A percentile compares a stretch with the other conserved stretches of the same genome.
These are phyloP conservation scores for Peribatodes rhomboidaria DNA, from an alignment of 2,888 invertebrate genomes.

Conservation along the genomic window DNA sequence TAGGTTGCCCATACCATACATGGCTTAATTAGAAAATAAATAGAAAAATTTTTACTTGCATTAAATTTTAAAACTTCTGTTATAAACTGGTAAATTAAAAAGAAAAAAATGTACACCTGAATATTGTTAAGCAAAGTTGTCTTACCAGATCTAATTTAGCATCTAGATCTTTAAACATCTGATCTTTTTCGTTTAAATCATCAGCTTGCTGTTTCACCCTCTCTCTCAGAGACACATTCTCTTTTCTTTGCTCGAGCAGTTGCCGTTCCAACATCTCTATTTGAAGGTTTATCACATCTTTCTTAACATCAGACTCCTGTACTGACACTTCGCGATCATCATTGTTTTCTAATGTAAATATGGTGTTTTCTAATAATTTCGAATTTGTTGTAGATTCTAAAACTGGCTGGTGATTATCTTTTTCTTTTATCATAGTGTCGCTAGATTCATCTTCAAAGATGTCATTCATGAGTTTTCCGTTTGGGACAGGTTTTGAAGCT, in stretches of 20 bases:
- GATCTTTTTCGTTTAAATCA: conserved; percentile 73
- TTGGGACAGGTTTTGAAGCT: conserved; percentile 63
- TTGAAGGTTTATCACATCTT: conserved; percentile 67
- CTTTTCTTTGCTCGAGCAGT: conserved; percentile 73
- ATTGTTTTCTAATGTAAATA: conserved; percentile 17
- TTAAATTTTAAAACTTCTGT: no score
- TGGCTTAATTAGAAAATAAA: no score
- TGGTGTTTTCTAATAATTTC: background rate
- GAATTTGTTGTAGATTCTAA: background rate
- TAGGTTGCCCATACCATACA: no score
- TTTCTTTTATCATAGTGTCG: conserved; percentile 29
- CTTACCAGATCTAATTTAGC: conserved; percentile 82
- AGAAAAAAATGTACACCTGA: no score
- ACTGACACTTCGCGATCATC: conserved; percentile 6
- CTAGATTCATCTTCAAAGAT: conserved; percentile 73
- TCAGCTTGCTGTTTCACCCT: conserved; percentile 73
- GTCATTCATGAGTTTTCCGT: conserved; percentile 77
- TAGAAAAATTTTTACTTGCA: no score
- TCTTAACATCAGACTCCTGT: conserved; percentile 35
- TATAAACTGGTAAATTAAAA: no score
- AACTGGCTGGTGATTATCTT: background rate
- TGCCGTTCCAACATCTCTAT: conserved; percentile 74
- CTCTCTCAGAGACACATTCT: conserved; percentile 68
- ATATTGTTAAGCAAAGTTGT: background rate
- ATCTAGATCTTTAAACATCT: conserved; percentile 78